Conservation (phyloP, 2,888 invertebrate species). For the Oxystoma pomonae region DNA sequence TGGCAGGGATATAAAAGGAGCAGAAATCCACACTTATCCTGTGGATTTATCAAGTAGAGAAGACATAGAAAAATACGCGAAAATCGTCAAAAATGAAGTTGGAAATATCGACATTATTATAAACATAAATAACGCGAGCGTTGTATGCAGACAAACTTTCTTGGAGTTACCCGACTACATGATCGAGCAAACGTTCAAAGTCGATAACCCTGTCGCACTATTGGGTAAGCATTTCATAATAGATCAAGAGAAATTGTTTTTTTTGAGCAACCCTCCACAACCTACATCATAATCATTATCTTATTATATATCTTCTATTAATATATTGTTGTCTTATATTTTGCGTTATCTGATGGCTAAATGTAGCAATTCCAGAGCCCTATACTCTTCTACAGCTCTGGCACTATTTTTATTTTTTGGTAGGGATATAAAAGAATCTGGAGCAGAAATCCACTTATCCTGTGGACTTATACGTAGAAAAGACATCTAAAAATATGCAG, state of each 20-base stretch:
- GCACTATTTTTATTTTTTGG: too few species aligned
- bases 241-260: too few species aligned
- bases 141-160: constrained; percentile 81
- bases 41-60: constrained; percentile 79
- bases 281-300: too few species aligned
- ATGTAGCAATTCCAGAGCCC: too few species aligned
- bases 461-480: constrained; percentile 76
- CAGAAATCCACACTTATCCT: constrained; percentile 66
- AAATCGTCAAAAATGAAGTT: constrained; percentile 66
- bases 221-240: constrained; percentile 78
- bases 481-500: constrained; percentile 72
- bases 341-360: too few species aligned
- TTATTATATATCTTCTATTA: too few species aligned
- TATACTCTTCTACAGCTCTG: too few species aligned
- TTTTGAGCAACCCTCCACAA: too few species aligned
- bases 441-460: constrained; percentile 62
- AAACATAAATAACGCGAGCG: too few species aligned
- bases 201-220: constrained; percentile 89
- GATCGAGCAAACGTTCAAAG: constrained; percentile 83
- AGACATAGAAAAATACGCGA: constrained; percentile 72
- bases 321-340: too few species aligned
- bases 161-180: constrained; percentile 78
- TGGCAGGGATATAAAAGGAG: constrained; percentile 60
- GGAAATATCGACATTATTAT: constrained; percentile 70
- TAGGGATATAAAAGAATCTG: constrained; percentile 47